Conservation (phyloP, 2,797 vertebrate genomes). For the Buceros bicornis region DNA sequence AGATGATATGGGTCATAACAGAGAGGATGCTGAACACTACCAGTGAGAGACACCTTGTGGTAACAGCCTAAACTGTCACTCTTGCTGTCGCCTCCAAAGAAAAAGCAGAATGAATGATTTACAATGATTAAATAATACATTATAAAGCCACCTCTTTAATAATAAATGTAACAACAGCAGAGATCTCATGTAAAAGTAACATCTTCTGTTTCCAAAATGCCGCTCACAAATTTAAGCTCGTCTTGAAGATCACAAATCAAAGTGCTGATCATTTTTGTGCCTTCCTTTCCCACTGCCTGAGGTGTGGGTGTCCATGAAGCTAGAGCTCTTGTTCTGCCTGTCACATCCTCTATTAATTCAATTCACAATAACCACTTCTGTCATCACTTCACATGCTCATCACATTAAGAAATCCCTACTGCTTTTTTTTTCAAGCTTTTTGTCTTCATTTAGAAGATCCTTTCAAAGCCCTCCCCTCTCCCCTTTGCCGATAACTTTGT, state of each 20-base stretch:
- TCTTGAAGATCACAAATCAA: not conserved
- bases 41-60: not conserved
- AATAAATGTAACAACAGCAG: not conserved
- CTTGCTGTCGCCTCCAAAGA: not conserved
- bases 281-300: not conserved
- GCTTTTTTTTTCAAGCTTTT: not conserved
- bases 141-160: not conserved
- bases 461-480: not conserved
- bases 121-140: not conserved
- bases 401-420: not conserved
- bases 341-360: not conserved
- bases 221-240: not conserved
- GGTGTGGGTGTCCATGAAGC: not conserved
- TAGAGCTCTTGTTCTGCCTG: not conserved
- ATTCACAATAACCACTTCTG: not conserved
- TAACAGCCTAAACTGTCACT: not conserved
- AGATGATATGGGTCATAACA: not conserved
- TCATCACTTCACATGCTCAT: not conserved
- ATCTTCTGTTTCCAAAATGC: not conserved
- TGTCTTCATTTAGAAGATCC: not conserved
- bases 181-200: not conserved
- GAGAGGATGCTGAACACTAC: not conserved
- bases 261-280: not conserved
- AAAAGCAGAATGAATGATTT: not conserved
- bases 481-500: not conserved